phyloP scores from a whole-genome alignment of 2,888 invertebrate species.

The Archips xylosteana region DNA sequence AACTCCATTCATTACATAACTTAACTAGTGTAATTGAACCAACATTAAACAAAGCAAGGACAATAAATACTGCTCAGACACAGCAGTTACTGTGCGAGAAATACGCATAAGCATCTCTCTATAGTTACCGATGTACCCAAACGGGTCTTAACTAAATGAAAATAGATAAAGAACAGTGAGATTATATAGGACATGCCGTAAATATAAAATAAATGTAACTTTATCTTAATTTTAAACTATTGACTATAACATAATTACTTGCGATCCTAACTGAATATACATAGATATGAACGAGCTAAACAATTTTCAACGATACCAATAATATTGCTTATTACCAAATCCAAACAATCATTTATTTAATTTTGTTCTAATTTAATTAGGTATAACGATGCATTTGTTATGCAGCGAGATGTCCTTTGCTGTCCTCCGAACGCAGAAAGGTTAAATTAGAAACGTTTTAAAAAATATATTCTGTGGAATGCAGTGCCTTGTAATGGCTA shows the following conservation, averaged over 20 bases:
- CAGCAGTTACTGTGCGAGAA: background rate
- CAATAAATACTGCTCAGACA: constrained; percentile 46
- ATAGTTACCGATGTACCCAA: background rate
- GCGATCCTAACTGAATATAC: constrained; percentile 47
- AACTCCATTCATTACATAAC: background rate
- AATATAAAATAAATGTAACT: constrained; percentile 44
- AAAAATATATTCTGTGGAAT: constrained; percentile 74
- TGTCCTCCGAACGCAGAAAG: constrained; percentile 53
- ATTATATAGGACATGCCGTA: constrained; percentile 53
- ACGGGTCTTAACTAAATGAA: constrained; percentile 2
- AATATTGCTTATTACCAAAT: constrained; percentile 66
- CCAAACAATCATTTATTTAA: constrained; percentile 54
- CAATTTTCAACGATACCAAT: constrained; percentile 61
- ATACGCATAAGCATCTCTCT: background rate
- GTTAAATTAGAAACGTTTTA: constrained; percentile 46
- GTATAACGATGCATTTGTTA: constrained; percentile 39
- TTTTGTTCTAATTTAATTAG: constrained; percentile 54
- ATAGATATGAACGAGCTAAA: constrained; percentile 49
- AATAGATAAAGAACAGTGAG: constrained; percentile 56
- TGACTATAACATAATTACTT: constrained; percentile 43
- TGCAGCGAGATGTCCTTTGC: constrained; percentile 46
- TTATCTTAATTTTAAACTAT: constrained; percentile 37
- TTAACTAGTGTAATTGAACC: background rate
- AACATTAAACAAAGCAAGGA: background rate
- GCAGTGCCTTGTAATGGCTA: constrained; percentile 55